Conservation (phyloP, 2,797 vertebrate genomes). For the Momotus momota region DNA sequence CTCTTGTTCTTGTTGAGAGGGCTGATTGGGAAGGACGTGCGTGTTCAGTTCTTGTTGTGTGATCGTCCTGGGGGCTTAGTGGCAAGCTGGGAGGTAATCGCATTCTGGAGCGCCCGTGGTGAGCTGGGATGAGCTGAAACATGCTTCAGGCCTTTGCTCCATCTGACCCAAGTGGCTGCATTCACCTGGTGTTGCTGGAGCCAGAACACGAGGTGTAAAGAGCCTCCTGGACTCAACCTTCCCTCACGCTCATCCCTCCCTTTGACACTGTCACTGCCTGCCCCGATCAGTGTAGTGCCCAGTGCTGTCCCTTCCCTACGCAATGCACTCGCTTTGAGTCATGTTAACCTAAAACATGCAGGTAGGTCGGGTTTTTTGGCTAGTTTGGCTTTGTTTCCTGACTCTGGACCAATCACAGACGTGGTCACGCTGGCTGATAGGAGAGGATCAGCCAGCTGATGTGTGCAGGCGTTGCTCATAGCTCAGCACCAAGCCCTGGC, state of each 20-base stretch:
- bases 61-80: not conserved
- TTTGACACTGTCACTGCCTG: not conserved
- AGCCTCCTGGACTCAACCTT: not conserved
- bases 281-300: not conserved
- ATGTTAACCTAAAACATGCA: not conserved
- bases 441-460: not conserved
- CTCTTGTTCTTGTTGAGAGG: not conserved
- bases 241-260: not conserved
- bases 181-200: not conserved
- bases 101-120: rapidly evolving
- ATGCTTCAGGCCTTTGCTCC: not conserved
- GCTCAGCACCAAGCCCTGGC: not conserved
- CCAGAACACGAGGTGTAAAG: not conserved
- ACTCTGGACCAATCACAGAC: not conserved
- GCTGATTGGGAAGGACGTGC: not conserved
- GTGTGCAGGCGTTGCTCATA: not conserved
- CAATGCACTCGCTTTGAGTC: not conserved
- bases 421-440: rapidly evolving
- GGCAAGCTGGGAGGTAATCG: not conserved
- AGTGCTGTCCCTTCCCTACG: not conserved
- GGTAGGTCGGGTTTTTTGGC: not conserved
- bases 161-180: rapidly evolving
- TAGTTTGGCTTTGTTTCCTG: not conserved
- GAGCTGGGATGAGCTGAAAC: not conserved
- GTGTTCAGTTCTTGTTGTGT: not conserved